Evolutionary conservation across 2,888 invertebrate species (phyloP).

Genomic region (Sipunculus nudus): DNA sequence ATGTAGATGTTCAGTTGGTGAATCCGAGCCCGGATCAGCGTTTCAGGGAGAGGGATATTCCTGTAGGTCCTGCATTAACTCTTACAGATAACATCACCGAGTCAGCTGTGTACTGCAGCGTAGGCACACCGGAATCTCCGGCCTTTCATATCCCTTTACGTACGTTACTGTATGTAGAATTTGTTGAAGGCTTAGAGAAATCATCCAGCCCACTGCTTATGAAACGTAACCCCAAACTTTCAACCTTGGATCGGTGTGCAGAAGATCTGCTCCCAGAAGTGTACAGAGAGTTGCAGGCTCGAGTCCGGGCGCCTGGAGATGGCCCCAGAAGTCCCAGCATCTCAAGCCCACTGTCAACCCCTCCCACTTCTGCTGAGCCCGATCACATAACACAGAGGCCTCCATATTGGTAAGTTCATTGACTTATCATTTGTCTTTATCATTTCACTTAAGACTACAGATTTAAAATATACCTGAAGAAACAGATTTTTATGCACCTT

Average conservation of each 20-base stretch:
- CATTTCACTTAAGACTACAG: too few species aligned
- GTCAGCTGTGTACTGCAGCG: conserved; percentile 39
- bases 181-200: conserved; percentile 31
- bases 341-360: too few species aligned
- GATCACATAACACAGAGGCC: too few species aligned
- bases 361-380: too few species aligned
- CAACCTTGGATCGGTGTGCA: conserved; percentile 41
- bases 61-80: conserved; percentile 19
- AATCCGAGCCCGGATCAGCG: conserved; percentile 28
- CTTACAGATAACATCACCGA: conserved; percentile 35
- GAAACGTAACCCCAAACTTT: conserved; percentile 32
- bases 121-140: conserved; percentile 31
- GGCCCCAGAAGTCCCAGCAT: too few species aligned
- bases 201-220: conserved; percentile 35
- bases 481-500: too few species aligned
- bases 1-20: conserved; percentile 31
- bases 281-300: conserved; percentile 25
- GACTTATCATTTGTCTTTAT: too few species aligned
- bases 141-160: conserved; percentile 42
- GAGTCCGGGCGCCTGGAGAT: too few species aligned
- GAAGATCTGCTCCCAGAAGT: conserved; percentile 32
- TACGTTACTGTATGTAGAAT: conserved; percentile 31
- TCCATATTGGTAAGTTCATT: too few species aligned
- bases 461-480: too few species aligned
- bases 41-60: conserved; percentile 24